Percentiles rank a stretch among this genome's conserved stretches.
phyloP scores from a whole-genome alignment of 2,888 invertebrate genomes.

The Xestobium rufovillosum region DNA sequence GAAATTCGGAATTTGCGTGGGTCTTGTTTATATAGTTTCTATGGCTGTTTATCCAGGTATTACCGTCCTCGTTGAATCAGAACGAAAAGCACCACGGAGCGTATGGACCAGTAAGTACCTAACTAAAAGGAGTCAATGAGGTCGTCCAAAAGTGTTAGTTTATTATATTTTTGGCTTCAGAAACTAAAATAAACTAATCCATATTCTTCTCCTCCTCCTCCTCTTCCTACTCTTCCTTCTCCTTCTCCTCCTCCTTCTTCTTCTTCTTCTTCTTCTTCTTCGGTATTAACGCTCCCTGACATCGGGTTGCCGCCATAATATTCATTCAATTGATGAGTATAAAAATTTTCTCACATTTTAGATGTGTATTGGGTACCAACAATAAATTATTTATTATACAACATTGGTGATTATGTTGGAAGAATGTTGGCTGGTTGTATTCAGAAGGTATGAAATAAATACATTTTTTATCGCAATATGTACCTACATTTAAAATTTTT shows the following conservation, averaged over 20 bases:
- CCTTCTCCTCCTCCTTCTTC: no score
- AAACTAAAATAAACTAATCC: no score
- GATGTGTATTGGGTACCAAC: constrained; percentile 92
- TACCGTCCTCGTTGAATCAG: constrained; percentile 76
- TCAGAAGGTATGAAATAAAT: constrained; percentile 53
- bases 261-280: no score
- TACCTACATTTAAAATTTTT: constrained; percentile 28
- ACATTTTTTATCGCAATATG: background rate
- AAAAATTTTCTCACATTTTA: no score
- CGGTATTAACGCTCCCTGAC: no score
- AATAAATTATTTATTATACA: constrained; percentile 84
- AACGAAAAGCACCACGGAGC: constrained; percentile 58
- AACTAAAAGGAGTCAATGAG: no score
- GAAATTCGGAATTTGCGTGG: constrained; percentile 69
- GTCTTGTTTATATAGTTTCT: constrained; percentile 72
- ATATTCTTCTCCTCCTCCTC: no score
- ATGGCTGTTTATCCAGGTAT: constrained; percentile 82
- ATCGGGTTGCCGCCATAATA: no score
- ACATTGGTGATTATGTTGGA: constrained; percentile 81
- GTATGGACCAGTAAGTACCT: constrained; percentile 80
- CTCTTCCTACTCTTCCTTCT: no score
- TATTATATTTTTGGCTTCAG: no score
- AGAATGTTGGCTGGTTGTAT: constrained; percentile 70
- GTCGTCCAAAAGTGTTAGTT: no score
- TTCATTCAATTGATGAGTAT: no score